phyloP scores from a whole-genome alignment of 2,113 vertebrate genomes.

The Nothobranchius furzeri region DNA sequence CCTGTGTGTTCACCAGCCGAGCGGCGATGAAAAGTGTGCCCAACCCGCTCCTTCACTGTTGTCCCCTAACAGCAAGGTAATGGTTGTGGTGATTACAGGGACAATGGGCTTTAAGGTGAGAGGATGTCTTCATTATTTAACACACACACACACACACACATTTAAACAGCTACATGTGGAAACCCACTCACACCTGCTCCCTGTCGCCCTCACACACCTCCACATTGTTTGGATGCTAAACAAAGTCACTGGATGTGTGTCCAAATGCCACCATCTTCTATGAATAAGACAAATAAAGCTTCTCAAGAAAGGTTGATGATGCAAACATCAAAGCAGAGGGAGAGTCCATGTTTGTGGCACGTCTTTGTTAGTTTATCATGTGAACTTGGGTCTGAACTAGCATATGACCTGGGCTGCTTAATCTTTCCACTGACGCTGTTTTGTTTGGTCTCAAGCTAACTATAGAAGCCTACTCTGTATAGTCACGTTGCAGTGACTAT shows the following conservation, averaged over 20 bases:
- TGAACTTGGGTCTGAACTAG: slow-evolving; percentile 9
- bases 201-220: slow-evolving; percentile 55
- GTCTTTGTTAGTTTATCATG: slow-evolving; percentile 14
- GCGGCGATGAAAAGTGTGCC: slow-evolving; percentile 62
- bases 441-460: background rate
- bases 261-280: slow-evolving; percentile 27
- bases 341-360: slow-evolving; percentile 5
- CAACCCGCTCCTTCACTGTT: slow-evolving; percentile 67
- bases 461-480: slow-evolving; percentile 19
- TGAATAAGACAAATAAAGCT: slow-evolving; percentile 27
- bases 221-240: slow-evolving; percentile 64
- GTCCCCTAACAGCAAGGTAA: slow-evolving; percentile 74
- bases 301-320: slow-evolving; percentile 31
- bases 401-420: slow-evolving; percentile 34
- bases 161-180: slow-evolving; percentile 15
- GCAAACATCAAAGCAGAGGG: slow-evolving; percentile 31
- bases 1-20: slow-evolving; percentile 70
- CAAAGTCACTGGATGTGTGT: slow-evolving; percentile 36
- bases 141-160: slow-evolving; percentile 13
- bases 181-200: slow-evolving; percentile 56
- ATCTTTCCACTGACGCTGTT: slow-evolving; percentile 40
- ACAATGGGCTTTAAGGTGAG: slow-evolving; percentile 53
- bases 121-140: slow-evolving; percentile 22
- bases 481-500: slow-evolving; percentile 36
- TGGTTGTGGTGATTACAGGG: slow-evolving; percentile 64